phyloP scores from a whole-genome alignment of 2,113 vertebrate species.

The Colaptes auratus region DNA sequence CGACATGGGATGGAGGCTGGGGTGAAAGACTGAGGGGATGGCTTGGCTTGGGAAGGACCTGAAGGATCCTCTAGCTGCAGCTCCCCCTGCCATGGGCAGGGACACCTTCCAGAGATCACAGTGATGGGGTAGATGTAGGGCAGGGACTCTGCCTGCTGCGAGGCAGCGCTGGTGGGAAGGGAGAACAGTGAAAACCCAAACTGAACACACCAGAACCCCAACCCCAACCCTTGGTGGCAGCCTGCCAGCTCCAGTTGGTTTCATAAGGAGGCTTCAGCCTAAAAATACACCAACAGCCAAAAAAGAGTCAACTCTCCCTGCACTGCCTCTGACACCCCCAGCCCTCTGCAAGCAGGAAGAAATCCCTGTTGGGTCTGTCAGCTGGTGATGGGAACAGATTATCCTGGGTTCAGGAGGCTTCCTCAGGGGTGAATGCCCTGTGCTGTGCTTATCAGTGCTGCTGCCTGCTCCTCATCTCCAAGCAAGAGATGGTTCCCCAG shows the following conservation, averaged over 20 bases:
- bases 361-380: constrained; percentile 29
- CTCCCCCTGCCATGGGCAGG: too few relatives aligned
- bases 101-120: neutral
- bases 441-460: neutral
- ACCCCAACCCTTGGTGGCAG: constrained; percentile 20
- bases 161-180: neutral
- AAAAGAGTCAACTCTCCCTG: constrained; percentile 11
- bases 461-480: neutral
- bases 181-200: neutral
- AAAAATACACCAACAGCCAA: constrained; percentile 54
- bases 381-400: neutral
- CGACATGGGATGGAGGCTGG: rapidly evolving
- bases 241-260: constrained; percentile 55
- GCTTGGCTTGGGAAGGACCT: too few relatives aligned
- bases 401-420: neutral
- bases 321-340: neutral
- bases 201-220: rapidly evolving
- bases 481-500: neutral
- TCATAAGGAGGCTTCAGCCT: constrained; percentile 39
- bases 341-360: neutral
- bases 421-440: neutral
- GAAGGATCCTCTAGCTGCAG: too few relatives aligned
- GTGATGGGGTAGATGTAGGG: neutral
- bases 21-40: neutral
- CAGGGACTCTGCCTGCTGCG: neutral